Base-by-base conservation (phyloP, 2,113 vertebrate species). In the Protobothrops flavoviridis region DNA sequence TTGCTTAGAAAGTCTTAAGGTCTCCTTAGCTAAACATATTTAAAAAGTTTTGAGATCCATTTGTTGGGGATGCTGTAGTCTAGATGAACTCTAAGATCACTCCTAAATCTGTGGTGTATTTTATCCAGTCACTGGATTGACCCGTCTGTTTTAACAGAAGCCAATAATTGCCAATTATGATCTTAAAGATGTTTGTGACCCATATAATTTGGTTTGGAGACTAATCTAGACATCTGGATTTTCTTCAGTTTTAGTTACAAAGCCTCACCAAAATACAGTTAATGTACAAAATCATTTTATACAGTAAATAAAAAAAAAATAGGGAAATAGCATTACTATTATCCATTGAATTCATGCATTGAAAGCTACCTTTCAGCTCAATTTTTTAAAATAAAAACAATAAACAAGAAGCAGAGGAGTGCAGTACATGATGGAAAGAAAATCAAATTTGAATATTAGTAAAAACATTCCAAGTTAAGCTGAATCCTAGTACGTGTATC, bases 61-160 rank as follows among this genome's bases (percentile, higher is more conserved):
- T 20, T 57, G 17, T 57, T 57, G 56, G 56, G 20, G 56, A 57
- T 57, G 17, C 20, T 57, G 56, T 57, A 57, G 56, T 20, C 20
- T 57, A 21, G 56, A 21, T 57, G 17, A 21, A 5, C 56, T 57
- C 17, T 20, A 21, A 57, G 56, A 57, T 5, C 20, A 4, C 56
- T 53, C 52, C 12, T 53, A 53, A 53, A 53, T 53, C 52, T 13
- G 52, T 53, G 52, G 12, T 53, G 52, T 53, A 53, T 94, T 95
- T 86, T 88, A 85, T 94, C 95, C 88, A 92, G 74, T 96, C 93
- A 94, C 92, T 94, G 94, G 95, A 81, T 92, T 74, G 94, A 95
- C 93, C 95, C 95, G 96, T 97, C 96, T 97, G 96, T 94, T 96
- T 95, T 94, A 95, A 94, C 96, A 95, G 93, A 96, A 94, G 93